Evolutionary conservation across 2,888 invertebrate genomes (phyloP).

Genomic region (Erebia palarica): DNA sequence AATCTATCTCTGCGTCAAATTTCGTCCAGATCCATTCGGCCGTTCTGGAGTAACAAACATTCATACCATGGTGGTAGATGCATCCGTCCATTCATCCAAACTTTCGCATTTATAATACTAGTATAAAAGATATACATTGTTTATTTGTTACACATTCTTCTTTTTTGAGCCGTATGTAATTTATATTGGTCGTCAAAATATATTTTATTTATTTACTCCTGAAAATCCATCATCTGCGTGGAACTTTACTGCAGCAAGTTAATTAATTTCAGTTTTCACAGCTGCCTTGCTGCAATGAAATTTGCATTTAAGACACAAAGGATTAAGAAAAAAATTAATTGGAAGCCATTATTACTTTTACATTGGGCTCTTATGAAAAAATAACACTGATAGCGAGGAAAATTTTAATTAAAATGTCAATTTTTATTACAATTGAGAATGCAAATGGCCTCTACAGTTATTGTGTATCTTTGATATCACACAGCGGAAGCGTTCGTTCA

Average conservation of each 20-base stretch:
- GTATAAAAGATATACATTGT: not conserved
- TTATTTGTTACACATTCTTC: not conserved
- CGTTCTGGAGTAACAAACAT: not conserved
- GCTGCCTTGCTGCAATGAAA: constrained; percentile 22
- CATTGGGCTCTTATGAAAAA: constrained; percentile 16
- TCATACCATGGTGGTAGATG: too few relatives aligned
- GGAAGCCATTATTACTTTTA: constrained; percentile 17
- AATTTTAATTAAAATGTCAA: constrained; percentile 3
- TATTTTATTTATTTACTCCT: not conserved
- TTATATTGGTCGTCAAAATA: too few relatives aligned
- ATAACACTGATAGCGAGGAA: not conserved
- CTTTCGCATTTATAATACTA: not conserved
- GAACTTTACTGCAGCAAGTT: constrained; percentile 16
- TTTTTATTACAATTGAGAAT: not conserved
- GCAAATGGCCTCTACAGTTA: not conserved
- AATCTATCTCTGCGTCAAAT: too few relatives aligned
- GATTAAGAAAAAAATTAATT: constrained; percentile 20
- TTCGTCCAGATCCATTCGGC: not conserved
- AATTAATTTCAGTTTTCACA: constrained; percentile 27
- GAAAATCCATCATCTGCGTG: not conserved
- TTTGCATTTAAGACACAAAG: constrained; percentile 22
- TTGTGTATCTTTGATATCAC: not conserved
- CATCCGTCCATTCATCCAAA: too few relatives aligned
- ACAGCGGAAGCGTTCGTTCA: too few relatives aligned
- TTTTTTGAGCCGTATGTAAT: not conserved